Percentiles rank a stretch among this genome's conserved stretches.
phyloP scores from a whole-genome alignment of 2,113 vertebrate genomes.

The Prunella himalayana region DNA sequence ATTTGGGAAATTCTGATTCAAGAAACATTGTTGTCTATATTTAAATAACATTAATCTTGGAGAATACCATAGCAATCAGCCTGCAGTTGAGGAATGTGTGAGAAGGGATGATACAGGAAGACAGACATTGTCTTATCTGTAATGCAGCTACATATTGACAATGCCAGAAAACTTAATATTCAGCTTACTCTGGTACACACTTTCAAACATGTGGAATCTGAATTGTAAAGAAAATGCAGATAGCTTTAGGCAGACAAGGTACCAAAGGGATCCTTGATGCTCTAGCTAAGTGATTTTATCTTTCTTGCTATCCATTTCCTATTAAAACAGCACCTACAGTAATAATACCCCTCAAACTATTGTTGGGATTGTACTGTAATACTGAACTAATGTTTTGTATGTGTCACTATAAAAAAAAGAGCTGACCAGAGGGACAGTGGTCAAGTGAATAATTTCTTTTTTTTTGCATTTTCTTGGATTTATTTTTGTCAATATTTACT shows the following conservation, averaged over 20 bases:
- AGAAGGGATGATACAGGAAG: neutral
- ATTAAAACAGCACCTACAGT: neutral
- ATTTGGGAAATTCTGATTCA: neutral
- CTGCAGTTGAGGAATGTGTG: neutral
- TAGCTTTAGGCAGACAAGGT: neutral
- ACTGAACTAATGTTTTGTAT: neutral
- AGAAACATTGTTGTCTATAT: neutral
- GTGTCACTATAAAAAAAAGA: neutral
- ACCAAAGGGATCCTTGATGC: neutral
- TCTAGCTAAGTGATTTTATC: neutral
- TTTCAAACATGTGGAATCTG: neutral
- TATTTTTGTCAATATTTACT: neutral
- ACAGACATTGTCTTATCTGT: neutral
- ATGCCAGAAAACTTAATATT: neutral
- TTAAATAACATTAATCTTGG: neutral
- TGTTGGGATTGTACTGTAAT: neutral
- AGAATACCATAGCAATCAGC: neutral
- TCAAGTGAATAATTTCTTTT: neutral
- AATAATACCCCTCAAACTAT: neutral
- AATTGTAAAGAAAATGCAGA: neutral
- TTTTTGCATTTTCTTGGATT: neutral
- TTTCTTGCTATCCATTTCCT: neutral
- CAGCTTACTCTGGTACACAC: neutral
- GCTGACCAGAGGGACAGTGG: neutral
- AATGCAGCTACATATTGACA: neutral